phyloP scores from a whole-genome alignment of 2,113 vertebrate species.

The Hippoglossus stenolepis region DNA sequence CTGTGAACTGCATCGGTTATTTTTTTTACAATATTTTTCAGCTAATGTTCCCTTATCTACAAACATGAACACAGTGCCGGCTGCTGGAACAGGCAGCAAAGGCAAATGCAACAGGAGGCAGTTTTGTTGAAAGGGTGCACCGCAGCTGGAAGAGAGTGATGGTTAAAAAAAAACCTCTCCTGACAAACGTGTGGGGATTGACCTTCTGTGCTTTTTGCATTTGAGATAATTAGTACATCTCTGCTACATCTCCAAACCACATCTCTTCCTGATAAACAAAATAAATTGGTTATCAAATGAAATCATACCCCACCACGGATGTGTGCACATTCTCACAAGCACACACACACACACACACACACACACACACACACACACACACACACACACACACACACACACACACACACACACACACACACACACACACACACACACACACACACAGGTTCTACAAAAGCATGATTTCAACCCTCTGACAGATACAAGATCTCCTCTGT shows the following conservation, averaged over 20 bases:
- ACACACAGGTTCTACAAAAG: neutral
- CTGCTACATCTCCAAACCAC: neutral
- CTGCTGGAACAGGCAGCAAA: neutral
- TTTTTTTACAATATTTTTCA: neutral
- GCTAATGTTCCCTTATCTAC: neutral
- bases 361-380: neutral
- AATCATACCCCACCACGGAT: neutral
- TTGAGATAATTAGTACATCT: neutral
- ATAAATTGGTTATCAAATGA: neutral
- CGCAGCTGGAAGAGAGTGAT: too few relatives aligned
- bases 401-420: too few relatives aligned
- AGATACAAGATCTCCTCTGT: too few relatives aligned
- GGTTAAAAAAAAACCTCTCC: neutral
- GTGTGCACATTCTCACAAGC: neutral
- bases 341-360: too few relatives aligned
- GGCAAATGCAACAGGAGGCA: neutral
- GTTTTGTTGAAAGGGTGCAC: neutral
- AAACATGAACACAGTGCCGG: neutral
- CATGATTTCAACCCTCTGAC: too few relatives aligned
- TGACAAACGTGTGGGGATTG: neutral
- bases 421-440: too few relatives aligned
- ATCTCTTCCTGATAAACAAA: neutral
- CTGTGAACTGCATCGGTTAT: neutral
- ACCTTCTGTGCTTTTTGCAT: neutral
- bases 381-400: too few relatives aligned